A percentile compares a stretch with the other conserved stretches of the same genome.
These are phyloP conservation scores for Meteorus colon DNA, from an alignment of 2,888 invertebrate genomes.

Conservation along the genomic window DNA sequence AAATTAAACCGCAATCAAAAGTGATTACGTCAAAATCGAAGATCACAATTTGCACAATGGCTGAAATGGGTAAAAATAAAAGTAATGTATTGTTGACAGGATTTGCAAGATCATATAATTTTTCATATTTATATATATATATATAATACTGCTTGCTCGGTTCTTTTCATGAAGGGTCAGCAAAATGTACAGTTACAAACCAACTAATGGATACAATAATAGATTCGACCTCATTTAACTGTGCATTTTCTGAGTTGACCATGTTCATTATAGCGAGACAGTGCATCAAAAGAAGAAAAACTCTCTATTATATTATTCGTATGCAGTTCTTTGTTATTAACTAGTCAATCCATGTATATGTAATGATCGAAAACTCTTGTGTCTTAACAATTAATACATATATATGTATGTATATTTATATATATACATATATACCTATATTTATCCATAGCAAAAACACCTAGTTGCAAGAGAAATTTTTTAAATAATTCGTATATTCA, in stretches of 20 bases:
- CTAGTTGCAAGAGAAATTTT: not conserved
- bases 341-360: not conserved
- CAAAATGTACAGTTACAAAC: slow-evolving; percentile 41
- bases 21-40: slow-evolving; percentile 1
- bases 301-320: not conserved
- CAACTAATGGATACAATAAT: slow-evolving; percentile 11
- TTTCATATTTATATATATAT: not conserved
- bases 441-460: not conserved
- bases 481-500: not conserved
- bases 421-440: not conserved
- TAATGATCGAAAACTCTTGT: slow-evolving; percentile 1
- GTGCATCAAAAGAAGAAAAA: slow-evolving; percentile 15
- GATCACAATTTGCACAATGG: not conserved
- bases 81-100: slow-evolving; percentile 41
- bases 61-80: slow-evolving; percentile 8
- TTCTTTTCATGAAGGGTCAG: slow-evolving; percentile 35
- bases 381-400: not conserved
- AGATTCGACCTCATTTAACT: slow-evolving; percentile 26
- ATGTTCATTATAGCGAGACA: slow-evolving; percentile 21
- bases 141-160: slow-evolving; percentile 38
- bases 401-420: not conserved
- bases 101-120: slow-evolving; percentile 34
- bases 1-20: slow-evolving; percentile 41
- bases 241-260: slow-evolving; percentile 24
- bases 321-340: slow-evolving; percentile 6